phyloP scores from a whole-genome alignment of 2,113 vertebrate species.

The Psammodynastes pulverulentus region DNA sequence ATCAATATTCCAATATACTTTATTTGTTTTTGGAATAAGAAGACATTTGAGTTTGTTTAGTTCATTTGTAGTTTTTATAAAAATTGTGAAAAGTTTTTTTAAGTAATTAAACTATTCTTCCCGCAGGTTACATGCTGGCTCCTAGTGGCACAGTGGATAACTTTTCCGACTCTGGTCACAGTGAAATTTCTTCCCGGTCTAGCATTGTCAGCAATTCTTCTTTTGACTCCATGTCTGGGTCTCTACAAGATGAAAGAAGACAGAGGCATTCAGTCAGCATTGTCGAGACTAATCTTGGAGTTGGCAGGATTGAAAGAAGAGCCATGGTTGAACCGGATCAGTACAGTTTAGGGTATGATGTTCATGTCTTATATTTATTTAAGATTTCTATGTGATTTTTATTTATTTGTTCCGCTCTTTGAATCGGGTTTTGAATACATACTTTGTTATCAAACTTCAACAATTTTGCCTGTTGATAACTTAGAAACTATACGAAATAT shows the following conservation, averaged over 20 bases:
- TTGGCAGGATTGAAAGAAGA: constrained; percentile 83
- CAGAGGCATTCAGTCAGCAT: constrained; percentile 86
- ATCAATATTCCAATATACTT: neutral
- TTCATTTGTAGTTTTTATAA: neutral
- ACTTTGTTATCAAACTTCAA: neutral
- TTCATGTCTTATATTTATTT: constrained; percentile 28
- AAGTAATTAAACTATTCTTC: constrained; percentile 30
- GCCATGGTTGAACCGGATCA: constrained; percentile 87
- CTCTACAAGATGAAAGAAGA: constrained; percentile 84
- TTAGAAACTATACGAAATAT: neutral
- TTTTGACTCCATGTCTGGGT: constrained; percentile 82
- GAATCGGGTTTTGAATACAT: neutral
- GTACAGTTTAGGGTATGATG: constrained; percentile 88
- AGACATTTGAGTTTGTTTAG: neutral
- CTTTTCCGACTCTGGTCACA: constrained; percentile 94
- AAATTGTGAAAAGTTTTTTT: constrained; percentile 8
- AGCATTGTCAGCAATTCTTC: constrained; percentile 97
- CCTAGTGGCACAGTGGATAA: constrained; percentile 84
- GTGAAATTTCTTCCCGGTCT: constrained; percentile 95
- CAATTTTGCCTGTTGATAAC: neutral
- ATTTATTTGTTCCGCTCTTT: neutral
- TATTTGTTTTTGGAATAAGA: neutral
- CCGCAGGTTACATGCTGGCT: constrained; percentile 81
- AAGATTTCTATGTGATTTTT: neutral
- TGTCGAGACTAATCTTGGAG: constrained; percentile 79